A percentile compares a stretch with the other conserved stretches of the same genome.
Evolutionary conservation across 2,888 invertebrate species (phyloP).

Genomic region (Caenorhabditis sp.): DNA sequence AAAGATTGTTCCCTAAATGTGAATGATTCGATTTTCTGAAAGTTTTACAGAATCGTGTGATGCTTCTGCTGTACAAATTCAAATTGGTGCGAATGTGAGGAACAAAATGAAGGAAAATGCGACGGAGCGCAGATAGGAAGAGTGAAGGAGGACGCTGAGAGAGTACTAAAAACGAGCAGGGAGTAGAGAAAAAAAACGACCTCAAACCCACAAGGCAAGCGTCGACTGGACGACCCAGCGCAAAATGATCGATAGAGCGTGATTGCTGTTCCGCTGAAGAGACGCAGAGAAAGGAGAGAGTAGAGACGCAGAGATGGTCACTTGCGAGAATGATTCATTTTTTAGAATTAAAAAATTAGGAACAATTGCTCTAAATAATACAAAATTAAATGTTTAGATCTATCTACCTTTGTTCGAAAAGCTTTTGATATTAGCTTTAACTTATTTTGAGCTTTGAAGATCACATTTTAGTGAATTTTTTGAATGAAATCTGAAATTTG

Average conservation of each 20-base stretch:
- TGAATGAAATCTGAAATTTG: not conserved
- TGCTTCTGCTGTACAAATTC: slow-evolving; percentile 1
- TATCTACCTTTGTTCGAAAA: no score
- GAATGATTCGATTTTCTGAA: not conserved
- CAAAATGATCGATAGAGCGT: slow-evolving; percentile 57
- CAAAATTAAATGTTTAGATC: no score
- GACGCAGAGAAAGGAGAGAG: slow-evolving; percentile 34
- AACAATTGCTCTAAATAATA: no score
- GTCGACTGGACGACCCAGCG: not conserved
- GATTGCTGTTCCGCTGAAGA: slow-evolving; percentile 16
- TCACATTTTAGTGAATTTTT: no score
- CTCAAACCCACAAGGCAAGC: not conserved
- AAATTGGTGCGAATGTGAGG: slow-evolving; percentile 31
- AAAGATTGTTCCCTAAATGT: not conserved
- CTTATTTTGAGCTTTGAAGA: no score
- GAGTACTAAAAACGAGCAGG: not conserved
- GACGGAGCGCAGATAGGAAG: slow-evolving; percentile 54
- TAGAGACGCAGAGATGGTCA: not conserved
- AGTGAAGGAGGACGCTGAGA: not conserved
- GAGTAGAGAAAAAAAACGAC: slow-evolving; percentile 15
- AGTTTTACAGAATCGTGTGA: slow-evolving; percentile 4
- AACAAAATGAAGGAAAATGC: slow-evolving; percentile 14
- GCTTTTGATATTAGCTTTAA: no score
- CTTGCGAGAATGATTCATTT: slow-evolving; percentile 17
- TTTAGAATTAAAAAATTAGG: slow-evolving; percentile 7